These are phyloP conservation scores for Urocolius indicus DNA, from an alignment of 2,113 vertebrate species.

Conservation along the genomic window DNA sequence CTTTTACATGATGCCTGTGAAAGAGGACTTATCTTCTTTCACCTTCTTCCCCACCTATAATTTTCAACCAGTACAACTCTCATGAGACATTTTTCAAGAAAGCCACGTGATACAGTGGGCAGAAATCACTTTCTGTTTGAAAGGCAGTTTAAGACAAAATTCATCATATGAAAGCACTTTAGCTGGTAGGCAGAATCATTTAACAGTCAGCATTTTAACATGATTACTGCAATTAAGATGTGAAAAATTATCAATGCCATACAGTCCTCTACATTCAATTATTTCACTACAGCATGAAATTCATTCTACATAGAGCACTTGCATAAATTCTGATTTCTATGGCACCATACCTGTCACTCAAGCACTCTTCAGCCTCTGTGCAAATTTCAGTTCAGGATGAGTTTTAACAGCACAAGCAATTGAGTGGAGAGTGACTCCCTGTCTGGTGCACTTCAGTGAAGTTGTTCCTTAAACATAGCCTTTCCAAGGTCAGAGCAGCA, in stretches of 20 bases:
- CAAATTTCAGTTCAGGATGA: neutral
- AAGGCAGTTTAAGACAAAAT: neutral
- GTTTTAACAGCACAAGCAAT: neutral
- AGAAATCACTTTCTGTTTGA: neutral
- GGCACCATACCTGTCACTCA: neutral
- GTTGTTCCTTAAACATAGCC: neutral
- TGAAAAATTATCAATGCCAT: neutral
- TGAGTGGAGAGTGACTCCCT: neutral
- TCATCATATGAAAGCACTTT: neutral
- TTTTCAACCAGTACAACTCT: neutral
- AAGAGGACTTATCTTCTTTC: neutral
- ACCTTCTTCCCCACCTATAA: neutral
- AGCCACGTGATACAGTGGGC: neutral
- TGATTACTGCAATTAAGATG: neutral
- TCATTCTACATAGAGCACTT: neutral
- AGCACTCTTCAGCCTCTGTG: neutral
- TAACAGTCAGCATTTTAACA: constrained; percentile 15
- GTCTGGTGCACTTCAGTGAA: neutral
- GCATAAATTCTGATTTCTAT: neutral
- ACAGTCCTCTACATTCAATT: neutral
- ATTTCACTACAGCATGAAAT: neutral
- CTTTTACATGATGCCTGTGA: neutral
- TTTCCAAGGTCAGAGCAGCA: neutral
- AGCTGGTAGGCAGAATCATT: neutral
- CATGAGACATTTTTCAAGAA: neutral